Evolutionary conservation across 2,888 invertebrate genomes (phyloP).

Genomic region (Halictus quadricinctus): DNA sequence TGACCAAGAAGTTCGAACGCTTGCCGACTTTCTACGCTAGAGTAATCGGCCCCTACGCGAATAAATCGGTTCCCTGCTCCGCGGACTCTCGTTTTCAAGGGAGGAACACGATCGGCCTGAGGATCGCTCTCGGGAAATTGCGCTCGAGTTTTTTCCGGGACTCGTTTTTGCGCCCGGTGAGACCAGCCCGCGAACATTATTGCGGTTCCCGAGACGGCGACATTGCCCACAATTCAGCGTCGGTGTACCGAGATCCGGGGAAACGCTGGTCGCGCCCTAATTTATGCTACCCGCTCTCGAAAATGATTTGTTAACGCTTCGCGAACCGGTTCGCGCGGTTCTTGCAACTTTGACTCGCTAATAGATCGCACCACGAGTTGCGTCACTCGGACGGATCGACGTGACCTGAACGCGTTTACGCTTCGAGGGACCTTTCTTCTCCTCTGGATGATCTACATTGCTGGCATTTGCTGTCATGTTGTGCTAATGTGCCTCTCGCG

Average conservation of each 20-base stretch:
- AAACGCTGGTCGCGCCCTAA: slow-evolving; percentile 12
- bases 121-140: slow-evolving; percentile 2
- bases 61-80: background rate
- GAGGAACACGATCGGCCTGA: background rate
- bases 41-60: background rate
- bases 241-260: background rate
- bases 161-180: background rate
- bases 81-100: slow-evolving; percentile 9
- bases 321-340: slow-evolving; percentile 44
- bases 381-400: slow-evolving; percentile 5
- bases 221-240: background rate
- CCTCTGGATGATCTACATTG: background rate
- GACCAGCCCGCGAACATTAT: background rate
- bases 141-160: background rate
- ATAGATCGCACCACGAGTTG: slow-evolving; percentile 26
- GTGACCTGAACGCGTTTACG: slow-evolving; percentile 7
- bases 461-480: background rate
- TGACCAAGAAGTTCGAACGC: background rate
- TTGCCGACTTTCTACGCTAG: slow-evolving; percentile 7
- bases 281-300: slow-evolving; percentile 40
- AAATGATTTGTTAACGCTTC: slow-evolving; percentile 55
- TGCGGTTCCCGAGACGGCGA: slow-evolving; percentile 1
- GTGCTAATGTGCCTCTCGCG: background rate
- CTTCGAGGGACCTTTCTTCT: background rate
- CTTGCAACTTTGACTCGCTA: slow-evolving; percentile 44